Evolutionary conservation across 2,888 invertebrate genomes (phyloP).

Genomic region (Agonopterix heracliana): DNA sequence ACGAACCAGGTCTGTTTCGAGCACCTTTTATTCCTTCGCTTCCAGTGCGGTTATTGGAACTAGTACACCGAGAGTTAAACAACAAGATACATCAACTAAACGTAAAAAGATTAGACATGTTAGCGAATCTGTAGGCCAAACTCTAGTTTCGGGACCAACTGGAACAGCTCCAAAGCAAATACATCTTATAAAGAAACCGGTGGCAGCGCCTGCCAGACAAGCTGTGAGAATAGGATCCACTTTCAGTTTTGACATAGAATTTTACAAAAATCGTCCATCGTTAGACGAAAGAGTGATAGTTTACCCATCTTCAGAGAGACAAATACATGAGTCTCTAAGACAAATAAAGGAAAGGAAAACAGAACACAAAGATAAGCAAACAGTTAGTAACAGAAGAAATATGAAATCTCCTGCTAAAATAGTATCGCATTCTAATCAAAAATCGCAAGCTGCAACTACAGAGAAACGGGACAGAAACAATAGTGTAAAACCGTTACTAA

Average conservation of each 20-base stretch:
- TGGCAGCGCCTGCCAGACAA: slow-evolving; percentile 7
- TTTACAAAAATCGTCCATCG: slow-evolving; percentile 16
- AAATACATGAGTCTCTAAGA: background rate
- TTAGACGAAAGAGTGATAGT: background rate
- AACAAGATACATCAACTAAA: no score
- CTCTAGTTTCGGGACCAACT: no score
- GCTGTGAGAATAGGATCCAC: slow-evolving; percentile 18
- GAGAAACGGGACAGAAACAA: background rate
- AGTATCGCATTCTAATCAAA: background rate
- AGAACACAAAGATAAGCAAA: background rate
- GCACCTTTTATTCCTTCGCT: slow-evolving; percentile 6
- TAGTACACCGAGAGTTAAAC: no score
- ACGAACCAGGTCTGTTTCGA: slow-evolving; percentile 28
- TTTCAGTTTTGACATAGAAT: slow-evolving; percentile 19
- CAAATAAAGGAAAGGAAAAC: background rate
- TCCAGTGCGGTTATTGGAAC: no score
- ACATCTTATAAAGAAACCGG: no score
- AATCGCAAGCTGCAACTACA: background rate
- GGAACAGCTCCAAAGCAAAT: no score
- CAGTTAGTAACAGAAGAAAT: no score
- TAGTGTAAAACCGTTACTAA: background rate
- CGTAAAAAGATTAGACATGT: no score
- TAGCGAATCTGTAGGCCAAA: no score
- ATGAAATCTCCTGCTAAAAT: no score
- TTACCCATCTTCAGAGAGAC: no score